A percentile compares a stretch with the other conserved stretches of the same genome.
Evolutionary conservation across 2,888 invertebrate genomes (phyloP).

Genomic region (Eretmocerus hayati): DNA sequence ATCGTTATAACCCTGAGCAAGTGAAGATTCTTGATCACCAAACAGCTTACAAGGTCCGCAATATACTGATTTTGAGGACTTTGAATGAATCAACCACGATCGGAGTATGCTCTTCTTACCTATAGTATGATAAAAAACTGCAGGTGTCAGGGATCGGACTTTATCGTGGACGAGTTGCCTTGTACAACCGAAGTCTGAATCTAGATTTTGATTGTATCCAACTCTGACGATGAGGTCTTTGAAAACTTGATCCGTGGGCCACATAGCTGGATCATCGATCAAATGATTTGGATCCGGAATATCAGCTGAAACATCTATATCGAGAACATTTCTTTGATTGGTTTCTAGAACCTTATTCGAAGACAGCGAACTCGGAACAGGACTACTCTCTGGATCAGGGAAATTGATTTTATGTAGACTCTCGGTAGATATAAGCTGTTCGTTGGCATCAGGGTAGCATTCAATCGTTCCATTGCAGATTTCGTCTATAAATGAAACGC

Average conservation of each 20-base stretch:
- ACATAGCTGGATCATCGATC: slow-evolving; percentile 5
- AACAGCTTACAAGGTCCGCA: slow-evolving; percentile 20
- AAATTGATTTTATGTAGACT: too few species aligned
- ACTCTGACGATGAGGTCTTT: slow-evolving; percentile 1
- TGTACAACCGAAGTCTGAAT: slow-evolving; percentile 7
- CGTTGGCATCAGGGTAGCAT: too few species aligned
- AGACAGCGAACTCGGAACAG: too few species aligned
- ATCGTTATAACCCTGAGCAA: slow-evolving; percentile 18
- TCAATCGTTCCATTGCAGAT: too few species aligned
- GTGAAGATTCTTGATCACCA: slow-evolving; percentile 14
- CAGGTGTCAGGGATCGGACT: neutral
- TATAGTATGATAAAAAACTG: slow-evolving; percentile 14
- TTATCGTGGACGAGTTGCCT: neutral
- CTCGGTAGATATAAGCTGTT: too few species aligned
- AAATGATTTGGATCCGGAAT: too few species aligned
- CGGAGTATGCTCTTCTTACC: too few species aligned
- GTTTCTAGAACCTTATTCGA: too few species aligned
- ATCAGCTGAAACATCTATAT: too few species aligned
- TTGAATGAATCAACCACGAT: slow-evolving; percentile 21
- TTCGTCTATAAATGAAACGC: too few species aligned
- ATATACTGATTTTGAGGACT: slow-evolving; percentile 14
- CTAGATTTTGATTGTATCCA: slow-evolving; percentile 12
- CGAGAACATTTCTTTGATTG: too few species aligned
- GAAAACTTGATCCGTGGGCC: neutral
- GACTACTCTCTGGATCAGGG: too few species aligned